These are phyloP conservation scores for Phainopepla nitens DNA, from an alignment of 2,113 vertebrate genomes.

Conservation along the genomic window DNA sequence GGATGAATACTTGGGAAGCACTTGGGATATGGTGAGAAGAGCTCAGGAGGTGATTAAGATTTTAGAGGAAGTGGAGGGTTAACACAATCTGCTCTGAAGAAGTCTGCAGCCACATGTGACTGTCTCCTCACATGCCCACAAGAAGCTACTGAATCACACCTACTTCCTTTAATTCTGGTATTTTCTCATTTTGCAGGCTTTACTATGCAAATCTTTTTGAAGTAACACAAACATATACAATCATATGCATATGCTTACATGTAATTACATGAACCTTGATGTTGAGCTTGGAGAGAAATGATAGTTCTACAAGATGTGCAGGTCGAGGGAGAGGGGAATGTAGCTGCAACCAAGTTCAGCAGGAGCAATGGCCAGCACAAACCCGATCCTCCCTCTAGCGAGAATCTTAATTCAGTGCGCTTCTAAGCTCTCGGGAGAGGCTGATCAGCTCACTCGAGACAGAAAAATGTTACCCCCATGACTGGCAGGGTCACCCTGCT, in stretches of 20 bases:
- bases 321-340: not conserved
- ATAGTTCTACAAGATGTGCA: not conserved
- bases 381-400: not conserved
- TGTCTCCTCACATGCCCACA: not conserved
- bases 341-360: not conserved
- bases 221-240: not conserved
- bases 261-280: not conserved
- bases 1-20: not conserved
- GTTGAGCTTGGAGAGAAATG: not conserved
- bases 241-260: not conserved
- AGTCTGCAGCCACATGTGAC: not conserved
- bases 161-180: not conserved
- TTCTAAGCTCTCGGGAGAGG: not conserved
- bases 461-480: rapidly evolving
- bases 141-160: conserved; percentile 43
- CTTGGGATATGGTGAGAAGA: not conserved
- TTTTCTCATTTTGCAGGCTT: conserved; percentile 28
- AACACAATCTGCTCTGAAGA: not conserved
- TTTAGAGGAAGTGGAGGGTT: not conserved
- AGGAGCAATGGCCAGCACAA: not conserved
- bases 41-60: not conserved
- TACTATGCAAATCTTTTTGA: not conserved
- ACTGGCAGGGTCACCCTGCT: not conserved
- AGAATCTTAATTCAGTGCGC: not conserved
- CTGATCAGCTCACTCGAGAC: not conserved